Evolutionary conservation across 2,113 vertebrate genomes (phyloP).

Genomic region (Bombycilla garrulus): DNA sequence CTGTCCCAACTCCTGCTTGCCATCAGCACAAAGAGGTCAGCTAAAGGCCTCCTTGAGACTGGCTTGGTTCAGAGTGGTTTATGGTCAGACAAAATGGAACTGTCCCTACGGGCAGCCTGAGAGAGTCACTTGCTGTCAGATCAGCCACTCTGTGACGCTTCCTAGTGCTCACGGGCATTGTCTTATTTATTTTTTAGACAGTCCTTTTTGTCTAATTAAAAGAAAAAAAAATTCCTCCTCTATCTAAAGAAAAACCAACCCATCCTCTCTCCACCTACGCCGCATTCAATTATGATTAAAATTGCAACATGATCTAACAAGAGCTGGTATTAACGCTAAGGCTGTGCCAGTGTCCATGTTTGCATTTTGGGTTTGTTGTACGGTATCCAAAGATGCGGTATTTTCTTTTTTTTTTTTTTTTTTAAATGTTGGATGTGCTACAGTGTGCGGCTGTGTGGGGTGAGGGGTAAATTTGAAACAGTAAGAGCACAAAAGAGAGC

Average conservation of each 20-base stretch:
- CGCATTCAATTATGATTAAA: conserved; percentile 62
- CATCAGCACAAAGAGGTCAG: neutral
- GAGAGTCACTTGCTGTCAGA: neutral
- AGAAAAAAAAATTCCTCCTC: neutral
- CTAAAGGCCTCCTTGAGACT: neutral
- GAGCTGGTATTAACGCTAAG: conserved; percentile 16
- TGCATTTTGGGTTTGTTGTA: conserved; percentile 58
- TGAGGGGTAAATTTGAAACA: conserved; percentile 66
- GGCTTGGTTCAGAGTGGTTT: neutral
- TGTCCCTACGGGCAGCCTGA: neutral
- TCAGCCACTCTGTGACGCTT: neutral
- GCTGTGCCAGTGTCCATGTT: conserved; percentile 55
- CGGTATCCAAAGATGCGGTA: conserved; percentile 25
- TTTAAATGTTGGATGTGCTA: neutral
- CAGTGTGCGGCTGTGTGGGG: conserved; percentile 49
- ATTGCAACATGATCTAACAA: conserved; percentile 67
- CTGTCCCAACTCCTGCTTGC: neutral
- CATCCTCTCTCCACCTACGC: conserved; percentile 45
- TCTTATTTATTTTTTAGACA: conserved; percentile 21
- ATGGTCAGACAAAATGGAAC: neutral
- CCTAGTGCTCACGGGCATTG: neutral
- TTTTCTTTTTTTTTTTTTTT: neutral
- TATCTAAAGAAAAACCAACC: conserved; percentile 58
- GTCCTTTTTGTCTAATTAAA: conserved; percentile 31
- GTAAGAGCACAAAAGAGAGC: conserved; percentile 63